Conservation (phyloP, 2,888 invertebrate species). For the Netelia inedita region DNA sequence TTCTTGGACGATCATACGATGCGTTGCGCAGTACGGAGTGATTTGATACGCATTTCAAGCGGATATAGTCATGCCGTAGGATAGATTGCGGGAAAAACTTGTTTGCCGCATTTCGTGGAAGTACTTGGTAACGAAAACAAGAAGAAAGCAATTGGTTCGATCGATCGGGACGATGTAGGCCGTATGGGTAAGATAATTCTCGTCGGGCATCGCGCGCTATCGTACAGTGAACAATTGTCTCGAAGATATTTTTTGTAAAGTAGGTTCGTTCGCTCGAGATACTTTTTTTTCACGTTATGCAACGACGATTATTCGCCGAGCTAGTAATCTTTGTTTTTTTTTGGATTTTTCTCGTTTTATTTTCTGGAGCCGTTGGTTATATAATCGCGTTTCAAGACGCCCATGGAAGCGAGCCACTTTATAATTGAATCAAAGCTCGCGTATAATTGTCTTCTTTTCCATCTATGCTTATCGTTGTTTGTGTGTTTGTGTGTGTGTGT, state of each 20-base stretch:
- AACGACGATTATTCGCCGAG: not conserved
- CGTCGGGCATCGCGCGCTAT: conserved; percentile 10
- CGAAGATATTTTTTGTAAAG: not conserved
- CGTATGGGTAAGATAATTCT: conserved; percentile 29
- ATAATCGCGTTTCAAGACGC: not conserved
- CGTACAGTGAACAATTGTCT: not conserved
- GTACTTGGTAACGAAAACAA: conserved; percentile 35
- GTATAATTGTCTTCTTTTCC: conserved; percentile 42
- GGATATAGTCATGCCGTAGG: conserved; percentile 18
- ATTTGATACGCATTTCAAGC: conserved; percentile 23
- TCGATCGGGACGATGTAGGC: conserved; percentile 31
- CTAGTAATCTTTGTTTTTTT: not conserved
- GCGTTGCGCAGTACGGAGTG: conserved; percentile 44
- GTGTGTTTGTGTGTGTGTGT: too few species aligned
- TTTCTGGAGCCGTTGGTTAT: not conserved
- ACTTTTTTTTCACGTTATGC: not conserved
- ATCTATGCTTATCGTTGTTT: not conserved
- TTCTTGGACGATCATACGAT: conserved; percentile 28
- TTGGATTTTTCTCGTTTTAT: not conserved
- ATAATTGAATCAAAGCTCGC: conserved; percentile 45
- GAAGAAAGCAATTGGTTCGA: not conserved
- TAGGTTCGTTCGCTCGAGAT: conserved; percentile 3
- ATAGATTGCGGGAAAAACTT: conserved; percentile 48
- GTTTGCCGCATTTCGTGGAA: conserved; percentile 10
- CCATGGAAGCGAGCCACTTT: not conserved